These are phyloP conservation scores for Drymodes brunneopygia DNA, from an alignment of 2,113 vertebrate species.

Conservation along the genomic window DNA sequence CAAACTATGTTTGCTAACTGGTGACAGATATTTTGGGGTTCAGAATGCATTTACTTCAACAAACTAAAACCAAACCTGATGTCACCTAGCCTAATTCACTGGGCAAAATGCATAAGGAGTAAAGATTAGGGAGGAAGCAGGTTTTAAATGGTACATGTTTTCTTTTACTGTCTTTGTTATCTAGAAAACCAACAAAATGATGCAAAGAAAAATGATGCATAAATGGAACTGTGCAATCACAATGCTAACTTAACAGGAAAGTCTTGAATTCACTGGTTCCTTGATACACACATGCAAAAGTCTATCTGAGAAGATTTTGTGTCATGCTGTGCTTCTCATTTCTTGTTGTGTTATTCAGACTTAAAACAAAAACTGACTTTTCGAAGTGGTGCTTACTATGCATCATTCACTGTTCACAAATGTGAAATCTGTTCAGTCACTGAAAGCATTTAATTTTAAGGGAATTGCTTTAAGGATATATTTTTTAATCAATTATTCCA, in stretches of 20 bases:
- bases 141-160: neutral
- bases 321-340: neutral
- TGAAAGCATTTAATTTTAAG: neutral
- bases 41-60: neutral
- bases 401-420: neutral
- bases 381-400: neutral
- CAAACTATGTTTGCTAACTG: slow-evolving; percentile 50
- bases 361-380: neutral
- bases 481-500: neutral
- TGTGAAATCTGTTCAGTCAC: neutral
- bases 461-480: neutral
- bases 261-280: neutral
- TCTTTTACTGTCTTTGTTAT: neutral
- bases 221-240: neutral
- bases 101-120: neutral
- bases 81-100: neutral
- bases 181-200: neutral
- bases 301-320: neutral
- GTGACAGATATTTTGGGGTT: slow-evolving; percentile 43
- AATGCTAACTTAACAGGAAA: neutral
- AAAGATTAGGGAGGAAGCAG: neutral
- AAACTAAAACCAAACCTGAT: neutral
- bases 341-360: neutral
- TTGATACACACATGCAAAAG: neutral
- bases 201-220: neutral